Evolutionary conservation across 2,113 vertebrate genomes (phyloP).

Genomic region (Ascaphus truei): DNA sequence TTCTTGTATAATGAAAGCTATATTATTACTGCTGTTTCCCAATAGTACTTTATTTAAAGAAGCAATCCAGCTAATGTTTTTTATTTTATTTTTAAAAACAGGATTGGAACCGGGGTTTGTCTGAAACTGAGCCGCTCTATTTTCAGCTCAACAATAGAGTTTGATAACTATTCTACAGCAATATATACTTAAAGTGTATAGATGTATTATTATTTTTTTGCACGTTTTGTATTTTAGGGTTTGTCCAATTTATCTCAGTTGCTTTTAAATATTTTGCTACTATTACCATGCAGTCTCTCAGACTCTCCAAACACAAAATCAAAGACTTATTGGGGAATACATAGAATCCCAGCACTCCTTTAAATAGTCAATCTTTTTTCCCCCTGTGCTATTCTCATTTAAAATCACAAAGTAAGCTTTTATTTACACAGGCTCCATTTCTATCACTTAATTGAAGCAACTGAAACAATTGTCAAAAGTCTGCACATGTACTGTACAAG

Average conservation of each 20-base stretch:
- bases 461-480: neutral
- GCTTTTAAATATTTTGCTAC: neutral
- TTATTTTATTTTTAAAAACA: too few species aligned
- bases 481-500: conserved; percentile 8
- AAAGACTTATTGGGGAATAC: conserved; percentile 13
- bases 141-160: too few species aligned
- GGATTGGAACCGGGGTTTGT: too few species aligned
- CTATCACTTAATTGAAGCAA: neutral
- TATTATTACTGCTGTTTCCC: too few species aligned
- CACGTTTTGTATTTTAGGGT: neutral
- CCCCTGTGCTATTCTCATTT: neutral
- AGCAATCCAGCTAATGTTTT: too few species aligned
- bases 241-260: neutral
- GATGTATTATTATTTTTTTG: too few species aligned
- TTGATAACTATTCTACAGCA: too few species aligned
- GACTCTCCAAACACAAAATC: conserved; percentile 26
- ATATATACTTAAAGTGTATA: too few species aligned
- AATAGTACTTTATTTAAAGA: too few species aligned
- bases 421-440: conserved; percentile 17
- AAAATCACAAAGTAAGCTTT: conserved; percentile 25
- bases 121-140: too few species aligned
- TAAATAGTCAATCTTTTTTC: conserved; percentile 22
- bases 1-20: too few species aligned
- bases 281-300: conserved; percentile 9
- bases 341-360: conserved; percentile 19